phyloP scores from a whole-genome alignment of 2,888 invertebrate species.

The Nomada fucata region DNA sequence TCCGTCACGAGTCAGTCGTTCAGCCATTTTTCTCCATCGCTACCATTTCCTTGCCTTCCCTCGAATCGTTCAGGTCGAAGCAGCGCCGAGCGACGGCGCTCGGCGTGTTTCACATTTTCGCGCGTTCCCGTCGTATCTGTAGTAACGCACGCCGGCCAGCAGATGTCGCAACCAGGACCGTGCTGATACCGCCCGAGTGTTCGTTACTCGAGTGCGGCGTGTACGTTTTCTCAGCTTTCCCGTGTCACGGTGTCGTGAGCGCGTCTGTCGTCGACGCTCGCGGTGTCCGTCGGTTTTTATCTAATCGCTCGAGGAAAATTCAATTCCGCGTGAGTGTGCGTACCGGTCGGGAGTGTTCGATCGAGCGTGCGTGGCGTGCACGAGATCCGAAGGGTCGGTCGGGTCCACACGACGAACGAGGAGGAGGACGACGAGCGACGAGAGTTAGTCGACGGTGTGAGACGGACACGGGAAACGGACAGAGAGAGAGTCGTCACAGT shows the following conservation, averaged over 20 bases:
- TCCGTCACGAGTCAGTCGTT: no score
- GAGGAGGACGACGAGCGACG: constrained; percentile 19
- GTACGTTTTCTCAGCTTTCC: constrained; percentile 64
- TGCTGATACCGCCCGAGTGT: constrained; percentile 21
- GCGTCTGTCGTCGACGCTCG: constrained; percentile 65
- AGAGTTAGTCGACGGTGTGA: constrained; percentile 23
- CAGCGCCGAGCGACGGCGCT: no score
- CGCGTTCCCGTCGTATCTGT: background rate
- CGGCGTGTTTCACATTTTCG: constrained; percentile 22
- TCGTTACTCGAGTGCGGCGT: constrained; percentile 46
- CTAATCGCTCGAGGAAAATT: constrained; percentile 52
- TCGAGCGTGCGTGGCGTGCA: constrained; percentile 59
- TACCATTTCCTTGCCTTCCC: no score
- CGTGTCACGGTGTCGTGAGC: constrained; percentile 69
- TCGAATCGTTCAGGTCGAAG: no score
- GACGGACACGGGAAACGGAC: constrained; percentile 18
- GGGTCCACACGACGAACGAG: constrained; percentile 18
- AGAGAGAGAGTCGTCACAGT: constrained; percentile 31
- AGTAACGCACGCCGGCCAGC: background rate
- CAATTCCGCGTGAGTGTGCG: constrained; percentile 43
- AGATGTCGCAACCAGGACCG: constrained; percentile 40
- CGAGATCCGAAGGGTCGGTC: constrained; percentile 40
- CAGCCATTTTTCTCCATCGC: background rate
- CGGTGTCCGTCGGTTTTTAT: constrained; percentile 58
- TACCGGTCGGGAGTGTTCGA: constrained; percentile 42